A percentile compares a stretch with the other conserved stretches of the same genome.
phyloP scores from a whole-genome alignment of 2,797 vertebrate genomes.

The Cryptoprocta ferox region DNA sequence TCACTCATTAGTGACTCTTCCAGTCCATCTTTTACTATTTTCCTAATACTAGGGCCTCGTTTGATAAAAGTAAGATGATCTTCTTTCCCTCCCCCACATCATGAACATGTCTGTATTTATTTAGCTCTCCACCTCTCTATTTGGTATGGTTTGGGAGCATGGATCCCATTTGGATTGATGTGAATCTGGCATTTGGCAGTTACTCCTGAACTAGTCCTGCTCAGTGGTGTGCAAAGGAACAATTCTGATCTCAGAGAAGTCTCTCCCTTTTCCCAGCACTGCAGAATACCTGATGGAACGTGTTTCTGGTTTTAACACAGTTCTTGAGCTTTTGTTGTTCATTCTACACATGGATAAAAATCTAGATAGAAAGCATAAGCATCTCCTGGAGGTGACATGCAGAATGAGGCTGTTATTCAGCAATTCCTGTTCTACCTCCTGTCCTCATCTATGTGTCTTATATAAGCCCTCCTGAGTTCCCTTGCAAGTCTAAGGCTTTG shows the following conservation, averaged over 20 bases:
- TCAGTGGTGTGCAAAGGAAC: neutral
- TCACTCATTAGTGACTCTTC: neutral
- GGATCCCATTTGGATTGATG: neutral
- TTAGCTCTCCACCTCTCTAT: neutral
- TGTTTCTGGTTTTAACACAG: neutral
- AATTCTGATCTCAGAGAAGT: neutral
- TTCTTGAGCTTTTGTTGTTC: neutral
- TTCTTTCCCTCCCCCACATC: neutral
- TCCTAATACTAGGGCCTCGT: neutral
- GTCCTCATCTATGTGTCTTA: neutral
- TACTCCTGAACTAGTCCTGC: neutral
- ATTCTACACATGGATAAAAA: neutral
- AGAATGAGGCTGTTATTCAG: neutral
- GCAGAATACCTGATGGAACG: neutral
- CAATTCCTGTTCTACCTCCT: neutral
- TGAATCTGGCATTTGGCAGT: neutral
- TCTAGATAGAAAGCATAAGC: neutral
- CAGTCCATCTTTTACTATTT: neutral
- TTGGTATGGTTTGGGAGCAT: neutral
- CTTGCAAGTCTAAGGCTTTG: neutral
- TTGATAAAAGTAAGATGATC: neutral
- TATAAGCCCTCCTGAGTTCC: neutral
- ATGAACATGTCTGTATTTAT: neutral
- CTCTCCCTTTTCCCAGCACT: neutral
- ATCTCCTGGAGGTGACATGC: neutral